These are phyloP conservation scores for Epicauta chinensis DNA, from an alignment of 1,140 invertebrate genomes.

Conservation along the genomic window DNA sequence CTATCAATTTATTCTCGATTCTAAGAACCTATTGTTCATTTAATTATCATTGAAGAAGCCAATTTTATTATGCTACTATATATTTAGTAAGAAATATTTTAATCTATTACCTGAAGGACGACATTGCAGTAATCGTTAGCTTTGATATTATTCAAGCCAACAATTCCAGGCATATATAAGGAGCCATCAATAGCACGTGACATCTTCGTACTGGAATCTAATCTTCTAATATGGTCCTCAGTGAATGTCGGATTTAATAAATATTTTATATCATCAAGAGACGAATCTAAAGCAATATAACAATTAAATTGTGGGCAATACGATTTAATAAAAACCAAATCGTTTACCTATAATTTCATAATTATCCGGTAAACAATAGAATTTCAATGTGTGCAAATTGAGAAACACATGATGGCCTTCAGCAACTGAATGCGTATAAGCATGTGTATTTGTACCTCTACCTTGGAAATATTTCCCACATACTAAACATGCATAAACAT, in stretches of 20 bases:
- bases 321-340: conserved; percentile 11
- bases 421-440: conserved; percentile 96
- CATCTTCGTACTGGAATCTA: conserved; percentile 81
- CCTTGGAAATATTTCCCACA: conserved; percentile 99
- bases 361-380: conserved; percentile 99
- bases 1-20: too few relatives aligned
- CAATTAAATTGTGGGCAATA: conserved; percentile 3
- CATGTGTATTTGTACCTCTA: conserved; percentile 95
- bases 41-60: too few relatives aligned
- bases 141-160: conserved; percentile 98
- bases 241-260: conserved; percentile 97
- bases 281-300: conserved; percentile 73
- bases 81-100: too few relatives aligned
- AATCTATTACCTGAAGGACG: conserved; percentile 92
- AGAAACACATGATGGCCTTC: conserved; percentile 97
- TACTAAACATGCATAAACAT: conserved; percentile 99
- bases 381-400: conserved; percentile 94
- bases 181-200: conserved; percentile 95
- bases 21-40: too few relatives aligned
- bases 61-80: too few relatives aligned
- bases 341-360: conserved; percentile 94
- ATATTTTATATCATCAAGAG: conserved; percentile 98
- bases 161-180: conserved; percentile 92
- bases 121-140: conserved; percentile 99
- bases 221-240: conserved; percentile 65